These are phyloP conservation scores for Drosophila prosaltans DNA, from an alignment of 1,140 invertebrate species.

Conservation along the genomic window DNA sequence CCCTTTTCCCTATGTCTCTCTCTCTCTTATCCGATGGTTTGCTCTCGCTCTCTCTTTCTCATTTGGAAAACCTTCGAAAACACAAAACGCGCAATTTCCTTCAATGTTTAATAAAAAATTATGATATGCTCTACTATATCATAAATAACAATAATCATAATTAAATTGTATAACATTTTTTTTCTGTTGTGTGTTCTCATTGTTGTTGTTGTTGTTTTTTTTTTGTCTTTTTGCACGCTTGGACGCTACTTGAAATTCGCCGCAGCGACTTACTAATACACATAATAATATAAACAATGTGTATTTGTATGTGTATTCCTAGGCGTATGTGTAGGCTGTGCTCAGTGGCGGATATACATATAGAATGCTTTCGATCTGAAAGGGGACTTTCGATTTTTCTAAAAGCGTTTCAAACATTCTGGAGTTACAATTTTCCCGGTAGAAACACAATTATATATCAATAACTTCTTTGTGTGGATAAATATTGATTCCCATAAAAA, in stretches of 20 bases:
- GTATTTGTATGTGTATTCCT: not conserved
- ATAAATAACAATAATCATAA: conserved; percentile 15
- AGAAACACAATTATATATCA: no score
- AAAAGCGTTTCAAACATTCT: not conserved
- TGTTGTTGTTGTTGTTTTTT: conserved; percentile 17
- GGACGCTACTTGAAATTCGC: conserved; percentile 49
- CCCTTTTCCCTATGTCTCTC: conserved; percentile 23
- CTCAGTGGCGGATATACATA: not conserved
- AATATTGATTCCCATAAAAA: no score
- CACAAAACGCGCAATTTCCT: conserved; percentile 47
- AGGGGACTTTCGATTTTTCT: not conserved
- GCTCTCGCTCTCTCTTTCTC: not conserved
- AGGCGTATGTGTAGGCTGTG: not conserved
- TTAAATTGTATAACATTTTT: conserved; percentile 16
- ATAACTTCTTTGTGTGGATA: no score
- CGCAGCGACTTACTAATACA: conserved; percentile 56
- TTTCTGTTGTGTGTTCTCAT: conserved; percentile 11
- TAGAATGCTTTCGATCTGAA: not conserved
- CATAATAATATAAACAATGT: conserved; percentile 43
- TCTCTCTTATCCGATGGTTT: not conserved
- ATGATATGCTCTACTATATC: conserved; percentile 12
- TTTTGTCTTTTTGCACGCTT: conserved; percentile 43
- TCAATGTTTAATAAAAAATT: conserved; percentile 22
- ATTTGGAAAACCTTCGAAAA: conserved; percentile 9
- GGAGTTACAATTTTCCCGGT: not conserved